Conservation (phyloP, 2,888 invertebrate species). For the Hyles lineata region DNA sequence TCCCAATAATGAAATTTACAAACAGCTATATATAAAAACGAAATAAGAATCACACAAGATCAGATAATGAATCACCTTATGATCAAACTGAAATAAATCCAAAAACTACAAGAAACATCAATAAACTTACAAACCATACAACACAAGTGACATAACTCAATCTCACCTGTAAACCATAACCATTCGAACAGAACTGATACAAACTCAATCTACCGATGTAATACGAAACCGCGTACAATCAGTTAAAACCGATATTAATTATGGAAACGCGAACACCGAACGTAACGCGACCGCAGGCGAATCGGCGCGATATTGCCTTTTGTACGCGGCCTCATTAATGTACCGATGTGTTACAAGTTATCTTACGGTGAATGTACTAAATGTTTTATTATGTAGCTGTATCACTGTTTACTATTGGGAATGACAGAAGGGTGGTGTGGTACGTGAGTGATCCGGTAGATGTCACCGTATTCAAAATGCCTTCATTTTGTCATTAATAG, state of each 20-base stretch:
- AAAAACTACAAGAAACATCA: no score
- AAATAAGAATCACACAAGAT: no score
- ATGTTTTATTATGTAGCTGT: background rate
- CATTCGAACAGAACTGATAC: no score
- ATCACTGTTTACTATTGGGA: no score
- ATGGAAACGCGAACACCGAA: slow-evolving; percentile 39
- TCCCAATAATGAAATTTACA: background rate
- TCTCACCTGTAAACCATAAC: no score
- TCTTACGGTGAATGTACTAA: background rate
- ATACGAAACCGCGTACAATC: slow-evolving; percentile 35
- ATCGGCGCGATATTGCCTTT: slow-evolving; percentile 35
- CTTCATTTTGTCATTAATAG: no score
- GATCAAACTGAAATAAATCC: no score
- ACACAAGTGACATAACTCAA: no score
- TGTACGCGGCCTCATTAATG: slow-evolving; percentile 34
- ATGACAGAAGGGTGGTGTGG: background rate
- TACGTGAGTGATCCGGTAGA: background rate
- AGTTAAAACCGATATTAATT: slow-evolving; percentile 43
- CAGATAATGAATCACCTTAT: no score
- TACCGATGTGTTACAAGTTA: slow-evolving; percentile 16
- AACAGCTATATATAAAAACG: background rate
- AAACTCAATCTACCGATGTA: slow-evolving; percentile 26
- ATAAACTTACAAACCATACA: no score
- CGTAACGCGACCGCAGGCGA: slow-evolving; percentile 35
- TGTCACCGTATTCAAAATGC: background rate